Evolutionary conservation across 2,113 vertebrate genomes (phyloP), one percentile per base, ranked within the genome.

Genomic region (Leptocoma aspasia): DNA sequence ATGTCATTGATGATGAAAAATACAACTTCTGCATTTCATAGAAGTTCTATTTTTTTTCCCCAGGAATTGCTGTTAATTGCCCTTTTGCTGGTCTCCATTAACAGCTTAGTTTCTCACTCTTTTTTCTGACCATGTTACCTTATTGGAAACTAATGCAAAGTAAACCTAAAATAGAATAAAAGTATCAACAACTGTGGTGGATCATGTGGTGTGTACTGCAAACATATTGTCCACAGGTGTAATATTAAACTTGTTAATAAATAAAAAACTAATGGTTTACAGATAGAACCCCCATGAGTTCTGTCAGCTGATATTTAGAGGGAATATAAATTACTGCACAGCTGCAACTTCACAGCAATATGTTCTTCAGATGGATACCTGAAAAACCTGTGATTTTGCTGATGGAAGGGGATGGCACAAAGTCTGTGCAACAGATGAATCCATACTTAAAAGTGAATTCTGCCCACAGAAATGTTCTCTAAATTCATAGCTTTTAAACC

Each of bases 1-100:
- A 65, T 98, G 96, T 95, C 96, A 97, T 18, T 92, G 71, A 45
- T 96, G 66, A 83, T 94, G 82, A 96, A 90, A 97, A 97, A 96
- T 82, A 86, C 50, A 92, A 95, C 69, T 94, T 86, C 30, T 82
- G n/a, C 4, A 33, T 64, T 76, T 94, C 35, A 33, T 33, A 44
- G 6, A 47, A 76, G 70, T 57, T 75, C 6, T 49, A 9, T 42
- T 33, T 75, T 53, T 69, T 53, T 66, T 23, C 5, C 26, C 33
- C 12, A 30, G 35, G 47, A 95, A 86, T 93, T 96, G 59, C 77
- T 90, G 52, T 75, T 94, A 94, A 94, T 94, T 97, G 71, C 24
- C 65, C 61, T 93, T 95, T 94, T 42, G 52, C 11, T 91, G 14
- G 9, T 52, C 50, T 92, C 49, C 52, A n/a, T 83, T 94, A 87